phyloP scores from a whole-genome alignment of 2,888 invertebrate genomes.

The Andricus quercusramuli region DNA sequence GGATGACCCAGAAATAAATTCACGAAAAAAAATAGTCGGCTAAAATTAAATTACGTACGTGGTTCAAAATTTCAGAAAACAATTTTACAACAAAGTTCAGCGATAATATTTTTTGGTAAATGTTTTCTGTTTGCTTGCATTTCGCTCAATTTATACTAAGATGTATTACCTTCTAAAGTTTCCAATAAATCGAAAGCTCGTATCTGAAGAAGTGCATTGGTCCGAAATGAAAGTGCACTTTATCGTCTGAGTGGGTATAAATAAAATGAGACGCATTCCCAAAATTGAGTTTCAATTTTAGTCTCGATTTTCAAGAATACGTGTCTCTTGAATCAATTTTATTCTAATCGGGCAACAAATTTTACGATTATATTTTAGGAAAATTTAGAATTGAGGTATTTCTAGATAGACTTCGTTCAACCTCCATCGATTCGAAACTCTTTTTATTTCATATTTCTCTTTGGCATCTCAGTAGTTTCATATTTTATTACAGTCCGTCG shows the following conservation, averaged over 20 bases:
- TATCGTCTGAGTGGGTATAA: not conserved
- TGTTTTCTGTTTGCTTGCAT: not conserved
- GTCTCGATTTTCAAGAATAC: not conserved
- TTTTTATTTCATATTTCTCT: not conserved
- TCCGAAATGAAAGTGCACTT: slow-evolving; percentile 14
- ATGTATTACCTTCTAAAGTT: slow-evolving; percentile 1
- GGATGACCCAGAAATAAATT: too few species aligned
- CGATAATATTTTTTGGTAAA: not conserved
- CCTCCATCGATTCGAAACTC: not conserved
- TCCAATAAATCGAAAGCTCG: slow-evolving; percentile 1
- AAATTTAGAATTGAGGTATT: not conserved
- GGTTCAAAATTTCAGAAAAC: too few species aligned
- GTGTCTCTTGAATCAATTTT: too few species aligned
- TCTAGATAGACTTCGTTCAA: not conserved
- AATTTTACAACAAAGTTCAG: too few species aligned
- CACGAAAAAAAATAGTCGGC: too few species aligned
- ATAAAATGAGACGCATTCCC: not conserved
- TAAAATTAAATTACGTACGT: too few species aligned
- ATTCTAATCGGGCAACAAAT: not conserved
- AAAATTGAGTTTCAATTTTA: not conserved
- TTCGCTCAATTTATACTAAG: not conserved
- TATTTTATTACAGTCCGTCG: slow-evolving; percentile 10
- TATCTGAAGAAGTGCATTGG: not conserved
- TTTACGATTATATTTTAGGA: too few species aligned
- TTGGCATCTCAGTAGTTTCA: not conserved